A percentile compares a stretch with the other conserved stretches of the same genome.
Conservation (phyloP, 2,113 vertebrate genomes). For the Cochlearius cochlearius region DNA sequence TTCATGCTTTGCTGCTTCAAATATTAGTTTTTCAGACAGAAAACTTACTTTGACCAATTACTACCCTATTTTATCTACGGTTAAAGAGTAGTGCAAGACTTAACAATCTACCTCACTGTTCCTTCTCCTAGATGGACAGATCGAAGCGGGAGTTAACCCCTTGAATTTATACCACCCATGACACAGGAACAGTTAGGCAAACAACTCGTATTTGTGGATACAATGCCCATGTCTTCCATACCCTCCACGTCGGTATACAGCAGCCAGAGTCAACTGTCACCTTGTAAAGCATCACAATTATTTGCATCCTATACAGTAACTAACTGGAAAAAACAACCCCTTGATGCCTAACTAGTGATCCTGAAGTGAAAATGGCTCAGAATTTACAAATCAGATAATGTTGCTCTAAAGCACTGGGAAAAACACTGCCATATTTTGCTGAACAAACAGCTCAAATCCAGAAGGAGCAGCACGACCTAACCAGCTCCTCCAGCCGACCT, state of each 20-base stretch:
- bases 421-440: not conserved
- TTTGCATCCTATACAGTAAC: not conserved
- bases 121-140: not conserved
- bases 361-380: not conserved
- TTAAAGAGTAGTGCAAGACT: not conserved
- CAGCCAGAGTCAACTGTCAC: not conserved
- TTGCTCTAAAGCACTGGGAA: not conserved
- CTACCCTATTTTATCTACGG: rapidly evolving
- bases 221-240: not conserved
- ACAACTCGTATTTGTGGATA: not conserved
- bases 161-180: not conserved
- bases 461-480: not conserved
- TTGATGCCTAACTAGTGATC: not conserved
- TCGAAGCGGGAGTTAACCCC: not conserved
- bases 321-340: not conserved
- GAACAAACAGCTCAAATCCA: not conserved
- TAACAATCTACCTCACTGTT: not conserved
- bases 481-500: not conserved
- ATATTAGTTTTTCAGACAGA: not conserved
- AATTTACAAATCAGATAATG: not conserved
- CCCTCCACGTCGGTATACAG: not conserved
- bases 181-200: not conserved
- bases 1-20: not conserved
- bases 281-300: not conserved
- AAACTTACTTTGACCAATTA: not conserved